These are phyloP conservation scores for Dasypolia templi DNA, from an alignment of 2,888 invertebrate species.

Conservation along the genomic window DNA sequence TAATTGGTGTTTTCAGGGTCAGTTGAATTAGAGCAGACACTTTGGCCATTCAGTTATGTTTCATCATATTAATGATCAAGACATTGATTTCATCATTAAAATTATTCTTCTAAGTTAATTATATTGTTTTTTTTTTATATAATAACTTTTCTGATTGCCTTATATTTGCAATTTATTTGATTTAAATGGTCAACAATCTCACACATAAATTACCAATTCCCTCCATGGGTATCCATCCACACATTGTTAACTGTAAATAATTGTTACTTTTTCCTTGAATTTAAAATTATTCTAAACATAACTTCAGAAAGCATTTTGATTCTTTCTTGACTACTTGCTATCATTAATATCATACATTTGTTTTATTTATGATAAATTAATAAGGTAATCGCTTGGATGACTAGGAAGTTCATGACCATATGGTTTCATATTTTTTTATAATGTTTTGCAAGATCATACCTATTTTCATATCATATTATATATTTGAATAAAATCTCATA, in stretches of 20 bases:
- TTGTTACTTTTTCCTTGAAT: slow-evolving; percentile 42
- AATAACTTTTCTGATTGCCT: not conserved
- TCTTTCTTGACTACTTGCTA: not conserved
- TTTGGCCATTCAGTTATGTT: not conserved
- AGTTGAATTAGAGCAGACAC: not conserved
- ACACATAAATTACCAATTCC: not conserved
- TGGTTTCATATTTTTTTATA: slow-evolving; percentile 50
- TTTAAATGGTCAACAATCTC: slow-evolving; percentile 9
- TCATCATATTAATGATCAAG: not conserved
- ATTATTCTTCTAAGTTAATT: not conserved
- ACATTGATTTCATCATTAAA: not conserved
- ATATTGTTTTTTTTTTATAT: not conserved
- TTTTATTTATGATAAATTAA: not conserved
- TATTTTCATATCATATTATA: too few relatives aligned
- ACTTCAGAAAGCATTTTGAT: not conserved
- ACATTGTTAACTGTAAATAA: slow-evolving; percentile 29
- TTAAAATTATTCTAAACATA: slow-evolving; percentile 29
- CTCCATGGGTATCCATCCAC: not conserved
- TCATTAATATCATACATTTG: not conserved
- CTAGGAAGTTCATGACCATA: slow-evolving; percentile 59
- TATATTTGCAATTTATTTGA: slow-evolving; percentile 2
- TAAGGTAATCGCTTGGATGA: not conserved
- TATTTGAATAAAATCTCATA: not conserved
- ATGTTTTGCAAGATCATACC: slow-evolving; percentile 14
- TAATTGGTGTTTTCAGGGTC: not conserved